These are phyloP conservation scores for Phodopus roborovskii DNA, from an alignment of 2,113 vertebrate species.

Conservation along the genomic window DNA sequence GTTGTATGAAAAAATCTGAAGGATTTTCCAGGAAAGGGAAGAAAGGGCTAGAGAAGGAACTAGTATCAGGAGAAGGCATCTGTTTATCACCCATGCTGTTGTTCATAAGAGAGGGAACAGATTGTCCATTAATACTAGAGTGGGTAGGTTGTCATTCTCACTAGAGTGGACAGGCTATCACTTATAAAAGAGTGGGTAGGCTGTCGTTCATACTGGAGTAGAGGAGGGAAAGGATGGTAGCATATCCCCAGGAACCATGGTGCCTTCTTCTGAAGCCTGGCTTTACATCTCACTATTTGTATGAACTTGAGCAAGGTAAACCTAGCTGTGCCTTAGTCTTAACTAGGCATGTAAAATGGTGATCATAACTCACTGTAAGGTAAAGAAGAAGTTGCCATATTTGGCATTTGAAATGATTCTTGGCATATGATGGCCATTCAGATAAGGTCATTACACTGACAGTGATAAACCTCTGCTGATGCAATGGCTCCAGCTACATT, in stretches of 20 bases:
- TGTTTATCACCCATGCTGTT: background rate
- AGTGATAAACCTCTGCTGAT: background rate
- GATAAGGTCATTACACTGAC: background rate
- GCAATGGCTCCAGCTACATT: background rate
- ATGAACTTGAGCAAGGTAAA: conserved; percentile 21
- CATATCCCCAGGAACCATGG: background rate
- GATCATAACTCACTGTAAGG: background rate
- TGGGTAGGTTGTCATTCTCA: background rate
- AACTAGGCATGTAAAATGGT: background rate
- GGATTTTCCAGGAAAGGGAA: conserved; percentile 30
- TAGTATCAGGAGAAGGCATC: background rate
- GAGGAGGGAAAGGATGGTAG: background rate
- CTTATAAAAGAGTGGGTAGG: background rate
- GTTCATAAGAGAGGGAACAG: background rate
- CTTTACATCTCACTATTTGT: background rate
- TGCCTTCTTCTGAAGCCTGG: background rate
- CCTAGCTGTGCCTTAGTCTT: background rate
- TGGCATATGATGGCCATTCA: background rate
- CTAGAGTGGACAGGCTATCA: background rate
- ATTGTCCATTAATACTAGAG: background rate
- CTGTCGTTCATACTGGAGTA: background rate
- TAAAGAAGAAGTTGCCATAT: background rate
- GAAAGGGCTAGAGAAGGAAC: background rate
- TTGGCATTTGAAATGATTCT: background rate
- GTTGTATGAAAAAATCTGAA: background rate